Conservation (phyloP, 2,113 vertebrate genomes). For the Dicaeum eximium region DNA sequence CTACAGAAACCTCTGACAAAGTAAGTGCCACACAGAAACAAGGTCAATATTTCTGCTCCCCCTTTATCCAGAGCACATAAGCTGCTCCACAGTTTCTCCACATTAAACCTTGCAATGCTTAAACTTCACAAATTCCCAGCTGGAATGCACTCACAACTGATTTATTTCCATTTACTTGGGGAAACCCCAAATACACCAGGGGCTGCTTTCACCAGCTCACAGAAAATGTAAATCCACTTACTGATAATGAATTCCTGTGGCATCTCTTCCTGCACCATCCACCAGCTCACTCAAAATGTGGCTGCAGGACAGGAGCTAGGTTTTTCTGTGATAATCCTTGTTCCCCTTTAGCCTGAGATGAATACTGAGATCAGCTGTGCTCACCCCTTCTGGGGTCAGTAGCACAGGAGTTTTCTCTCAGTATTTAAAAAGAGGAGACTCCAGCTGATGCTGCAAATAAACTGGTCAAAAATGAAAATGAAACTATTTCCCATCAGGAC, state of each 20-base stretch:
- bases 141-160: background rate
- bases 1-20: background rate
- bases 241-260: rapidly evolving
- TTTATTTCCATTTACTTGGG: background rate
- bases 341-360: background rate
- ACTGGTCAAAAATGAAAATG: background rate
- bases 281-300: rapidly evolving
- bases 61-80: background rate
- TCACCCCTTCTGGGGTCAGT: background rate
- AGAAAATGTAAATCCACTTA: background rate
- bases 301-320: background rate
- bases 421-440: background rate
- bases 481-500: background rate
- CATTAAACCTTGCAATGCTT: background rate
- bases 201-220: rapidly evolving
- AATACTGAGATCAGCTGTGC: background rate
- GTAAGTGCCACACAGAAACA: background rate
- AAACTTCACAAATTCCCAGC: background rate
- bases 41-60: background rate
- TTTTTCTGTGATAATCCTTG: background rate
- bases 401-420: background rate
- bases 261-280: rapidly evolving
- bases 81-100: background rate
- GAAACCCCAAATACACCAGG: background rate
- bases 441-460: background rate